Base-by-base conservation (phyloP, 2,888 invertebrate genomes). In the Dysmachus trigonus region DNA sequence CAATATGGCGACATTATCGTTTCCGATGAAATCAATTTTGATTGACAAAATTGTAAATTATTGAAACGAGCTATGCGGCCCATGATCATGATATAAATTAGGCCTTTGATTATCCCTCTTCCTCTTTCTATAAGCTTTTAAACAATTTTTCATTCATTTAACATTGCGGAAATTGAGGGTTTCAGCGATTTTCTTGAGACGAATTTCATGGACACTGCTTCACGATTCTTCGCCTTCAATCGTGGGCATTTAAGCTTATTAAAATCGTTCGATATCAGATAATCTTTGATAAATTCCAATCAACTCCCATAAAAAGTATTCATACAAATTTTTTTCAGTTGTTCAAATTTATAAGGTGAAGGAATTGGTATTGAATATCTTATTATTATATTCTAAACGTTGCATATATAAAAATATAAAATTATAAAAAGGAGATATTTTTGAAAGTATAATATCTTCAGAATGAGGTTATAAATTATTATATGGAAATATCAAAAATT, bases 21-120 rank as follows among this genome's bases (percentile, higher is more conserved):
- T 74, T 82, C 74, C 82, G 86, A 86, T 86, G 86, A 86, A 86
- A 86, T 83, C 82, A 86, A 86, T 86, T 86, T 82, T 86, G 86
- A 86, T 86, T 86, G 86, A 86, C 86, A 86, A 86, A 86, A 86
- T 82, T 82, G 82, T 86, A 82, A 86, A 83, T 86, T 83, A 82
- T 86, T 81, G 33, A 81, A 81, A 81, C 81, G 81, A 81, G 81
- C 15, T 51, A 51, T 81, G 53, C 81, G 27, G 53, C 15, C 53
- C 62, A 81, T 81, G 81, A 81, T 81, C 81, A 81, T 81, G 62
- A 81, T 30, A 53, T 81, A 81, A 81, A 81, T 81, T 81, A 38
- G 35, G 22, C 8, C 38, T 35, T 41, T 38, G 76, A 76, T 76
- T 76, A 76, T 27, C n/a, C 35, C 76, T 81, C 22, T 76, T 47